Evolutionary conservation across 2,888 invertebrate species (phyloP), one percentile per base, ranked within the genome.

Genomic region (Diplolepis rosae): DNA sequence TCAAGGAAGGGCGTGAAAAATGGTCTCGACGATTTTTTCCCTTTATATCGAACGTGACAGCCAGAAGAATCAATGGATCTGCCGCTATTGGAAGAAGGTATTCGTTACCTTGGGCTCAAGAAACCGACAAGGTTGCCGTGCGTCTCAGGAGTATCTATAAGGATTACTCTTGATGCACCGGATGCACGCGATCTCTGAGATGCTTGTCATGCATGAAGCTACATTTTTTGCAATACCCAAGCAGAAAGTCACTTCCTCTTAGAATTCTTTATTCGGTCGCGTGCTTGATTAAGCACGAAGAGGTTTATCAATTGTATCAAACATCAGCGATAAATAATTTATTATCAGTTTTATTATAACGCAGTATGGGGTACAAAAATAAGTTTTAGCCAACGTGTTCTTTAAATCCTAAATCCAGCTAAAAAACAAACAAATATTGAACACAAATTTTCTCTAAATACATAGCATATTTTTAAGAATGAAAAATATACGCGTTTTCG

Each of bases 51-150:
- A 15, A 18, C 45, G 9, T 18, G 45, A 22, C 45, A 45, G 45
- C 45, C 45, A 18, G 9, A 18, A 18, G 9, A 18, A 45, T 45
- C 45, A 45, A 45, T 45, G 45, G 45, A 45, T 45, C 45, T n/a
- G 45, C 45, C 45, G 45, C 45, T 11, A 3, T 42, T 42, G 42
- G 42, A 15, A n/a, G 18, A 45, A 51, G 67, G 67, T 30, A 50
- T 51, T 54, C 66, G 56, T 72, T 72, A 69, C 69, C 54, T 66
- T 56, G 65, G 71, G 54, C 67, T 69, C 67, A 61, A 69, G 69
- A 72, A 72, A 72, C 69, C 54, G 65, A 22, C 69, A 67, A 73
- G 73, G 73, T 69, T 70, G 51, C 70, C 22, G 30, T 22, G 32
- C 42, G 67, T 54, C 68, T 68, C 18, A 22, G 65, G 72, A 65